Conservation (phyloP, 2,888 invertebrate species). For the Catocala fraxini region DNA sequence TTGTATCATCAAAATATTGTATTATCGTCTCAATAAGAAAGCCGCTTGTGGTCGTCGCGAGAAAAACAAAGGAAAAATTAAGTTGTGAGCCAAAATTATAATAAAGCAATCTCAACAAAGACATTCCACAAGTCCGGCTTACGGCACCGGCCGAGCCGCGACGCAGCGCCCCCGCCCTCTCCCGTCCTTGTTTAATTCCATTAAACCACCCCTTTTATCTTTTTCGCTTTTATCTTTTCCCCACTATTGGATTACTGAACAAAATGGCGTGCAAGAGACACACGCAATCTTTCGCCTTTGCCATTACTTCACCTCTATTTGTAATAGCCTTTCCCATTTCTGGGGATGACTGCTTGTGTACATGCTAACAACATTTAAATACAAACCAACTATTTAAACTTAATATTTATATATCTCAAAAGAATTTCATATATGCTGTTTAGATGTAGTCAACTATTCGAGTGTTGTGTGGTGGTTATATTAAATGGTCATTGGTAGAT, state of each 20-base stretch:
- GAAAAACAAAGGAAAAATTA: conserved; percentile 59
- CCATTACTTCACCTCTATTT: conserved; percentile 72
- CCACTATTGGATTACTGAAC: conserved; percentile 84
- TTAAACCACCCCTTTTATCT: conserved; percentile 86
- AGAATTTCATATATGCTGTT: too few species aligned
- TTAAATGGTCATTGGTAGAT: too few species aligned
- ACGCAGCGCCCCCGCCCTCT: conserved; percentile 45
- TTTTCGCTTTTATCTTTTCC: conserved; percentile 83
- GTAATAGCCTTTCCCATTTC: conserved; percentile 61
- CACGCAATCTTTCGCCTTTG: conserved; percentile 78
- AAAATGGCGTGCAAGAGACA: conserved; percentile 83
- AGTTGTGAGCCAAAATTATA: conserved; percentile 65
- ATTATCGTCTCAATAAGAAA: conserved; percentile 50
- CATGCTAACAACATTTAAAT: conserved; percentile 26
- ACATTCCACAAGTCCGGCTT: conserved; percentile 83
- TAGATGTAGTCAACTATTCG: too few species aligned
- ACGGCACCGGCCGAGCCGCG: conserved; percentile 62
- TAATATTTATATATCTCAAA: neutral
- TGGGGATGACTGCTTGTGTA: conserved; percentile 49
- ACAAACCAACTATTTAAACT: conserved; percentile 12
- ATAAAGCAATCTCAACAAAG: conserved; percentile 77
- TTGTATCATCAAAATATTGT: too few species aligned
- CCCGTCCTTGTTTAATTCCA: conserved; percentile 84
- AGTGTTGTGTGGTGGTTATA: too few species aligned
- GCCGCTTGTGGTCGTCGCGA: conserved; percentile 53